Percentiles rank a stretch among this genome's conserved stretches.
These are phyloP conservation scores for Brachionus paranguensis DNA, from an alignment of 1,140 invertebrate species.

Conservation along the genomic window DNA sequence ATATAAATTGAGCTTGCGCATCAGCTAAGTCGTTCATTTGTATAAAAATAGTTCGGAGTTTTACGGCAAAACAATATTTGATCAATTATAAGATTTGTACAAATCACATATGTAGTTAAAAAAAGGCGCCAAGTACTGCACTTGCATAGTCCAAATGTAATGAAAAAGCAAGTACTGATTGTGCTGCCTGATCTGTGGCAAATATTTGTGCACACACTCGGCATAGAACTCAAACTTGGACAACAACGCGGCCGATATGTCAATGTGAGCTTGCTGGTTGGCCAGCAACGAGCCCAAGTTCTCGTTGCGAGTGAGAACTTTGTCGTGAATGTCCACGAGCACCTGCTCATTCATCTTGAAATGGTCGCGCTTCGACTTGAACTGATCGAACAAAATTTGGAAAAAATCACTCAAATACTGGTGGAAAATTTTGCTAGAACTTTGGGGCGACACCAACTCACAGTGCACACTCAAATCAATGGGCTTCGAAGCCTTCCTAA, in stretches of 20 bases:
- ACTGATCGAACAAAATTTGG: constrained; percentile 26
- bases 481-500: background rate
- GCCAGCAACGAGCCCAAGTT: background rate
- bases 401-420: constrained; percentile 33
- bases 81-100: constrained; percentile 33
- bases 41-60: constrained; percentile 8
- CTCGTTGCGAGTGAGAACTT: background rate
- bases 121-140: constrained; percentile 35
- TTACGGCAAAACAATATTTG: constrained; percentile 16
- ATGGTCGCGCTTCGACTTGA: constrained; percentile 33
- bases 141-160: constrained; percentile 39
- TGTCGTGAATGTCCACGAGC: constrained; percentile 1
- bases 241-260: constrained; percentile 18
- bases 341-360: constrained; percentile 35
- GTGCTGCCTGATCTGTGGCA: constrained; percentile 32
- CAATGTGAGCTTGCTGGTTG: background rate
- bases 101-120: constrained; percentile 38
- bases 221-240: constrained; percentile 37
- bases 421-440: background rate
- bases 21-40: background rate
- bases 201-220: constrained; percentile 38
- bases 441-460: background rate
- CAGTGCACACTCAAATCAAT: background rate
- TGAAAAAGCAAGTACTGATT: constrained; percentile 29
- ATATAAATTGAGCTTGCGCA: background rate